Conservation (phyloP, 2,113 vertebrate genomes). For the Penelope pileata region DNA sequence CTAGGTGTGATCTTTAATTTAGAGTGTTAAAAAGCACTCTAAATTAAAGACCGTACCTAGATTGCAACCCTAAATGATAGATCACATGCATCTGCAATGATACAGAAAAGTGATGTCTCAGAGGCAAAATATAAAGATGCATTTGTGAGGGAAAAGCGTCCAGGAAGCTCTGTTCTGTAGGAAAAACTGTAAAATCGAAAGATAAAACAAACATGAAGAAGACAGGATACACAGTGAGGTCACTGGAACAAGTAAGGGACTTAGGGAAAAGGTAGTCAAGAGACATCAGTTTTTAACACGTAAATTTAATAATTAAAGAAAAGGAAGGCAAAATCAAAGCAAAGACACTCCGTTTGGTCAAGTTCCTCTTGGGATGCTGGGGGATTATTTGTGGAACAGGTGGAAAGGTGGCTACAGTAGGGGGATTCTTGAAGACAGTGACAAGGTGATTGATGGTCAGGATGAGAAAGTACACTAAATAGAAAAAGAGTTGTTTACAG, state of each 20-base stretch:
- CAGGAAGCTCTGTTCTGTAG: background rate
- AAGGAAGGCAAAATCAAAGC: background rate
- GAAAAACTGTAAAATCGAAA: background rate
- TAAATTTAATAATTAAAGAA: background rate
- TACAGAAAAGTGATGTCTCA: background rate
- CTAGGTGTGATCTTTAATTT: conserved; percentile 12
- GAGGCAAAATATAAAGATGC: background rate
- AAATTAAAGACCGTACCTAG: conserved; percentile 12
- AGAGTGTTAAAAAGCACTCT: background rate
- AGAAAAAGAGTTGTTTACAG: background rate
- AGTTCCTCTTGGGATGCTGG: background rate
- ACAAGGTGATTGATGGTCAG: background rate
- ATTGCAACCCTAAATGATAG: background rate
- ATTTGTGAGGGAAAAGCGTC: background rate
- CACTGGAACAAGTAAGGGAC: background rate
- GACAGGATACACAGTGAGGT: background rate
- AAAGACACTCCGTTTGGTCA: background rate
- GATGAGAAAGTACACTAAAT: background rate
- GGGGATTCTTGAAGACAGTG: background rate
- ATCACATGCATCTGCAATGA: background rate
- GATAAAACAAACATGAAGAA: background rate
- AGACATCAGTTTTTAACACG: background rate
- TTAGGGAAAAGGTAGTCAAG: background rate
- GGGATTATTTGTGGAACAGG: background rate
- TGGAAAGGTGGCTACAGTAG: background rate